Base-by-base conservation (phyloP, 2,888 invertebrate genomes). In the Coelogynopora nodosa region DNA sequence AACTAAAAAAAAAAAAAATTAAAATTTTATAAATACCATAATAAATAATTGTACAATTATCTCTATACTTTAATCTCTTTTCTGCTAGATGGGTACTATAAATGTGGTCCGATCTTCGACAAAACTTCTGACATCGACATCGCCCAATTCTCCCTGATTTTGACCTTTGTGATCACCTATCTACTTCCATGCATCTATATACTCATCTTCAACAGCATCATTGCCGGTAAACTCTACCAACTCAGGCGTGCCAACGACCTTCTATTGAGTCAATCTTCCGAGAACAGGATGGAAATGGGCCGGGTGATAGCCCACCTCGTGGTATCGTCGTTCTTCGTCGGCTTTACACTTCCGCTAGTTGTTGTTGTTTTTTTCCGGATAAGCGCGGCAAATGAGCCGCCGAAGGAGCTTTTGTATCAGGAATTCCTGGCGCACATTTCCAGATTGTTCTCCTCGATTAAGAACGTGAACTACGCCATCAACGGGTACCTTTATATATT, bases 271-370 rank as follows among this genome's bases (percentile, higher is more conserved):
- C 27, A 18, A n/a, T 23, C 86, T 28, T 29, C 84, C 30, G 85
- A 86, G 26, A 86, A 86, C 82, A 84, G 28, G 26, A 86, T 86
- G 86, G 85, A 85, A 86, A 85, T 86, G 85, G 31, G 85, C 26
- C 83, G 86, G 0, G 82, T 86, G 29, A 30, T 86, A n/a, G 85
- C 67, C 1, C 85, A 85, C 10, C 29, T 85, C 23, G 81, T 82
- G 23, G 29, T 85, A 0, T 67, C 85, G 0, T 84, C 81, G 0
- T 23, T 82, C 10, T 85, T 81, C 30, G 26, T 67, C 26, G 30
- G 84, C 5, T 67, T 85, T 0, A 82, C 30, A 23, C 74, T 85
- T 0, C 85, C 85, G 1, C n/a, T 85, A n/a, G 28, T 28, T 23
- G 85, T 85, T 18, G 84, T 67, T 23, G 84, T 85, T 27, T 85